Conservation (phyloP, 2,888 invertebrate genomes). For the Malthinus flaveolus region DNA sequence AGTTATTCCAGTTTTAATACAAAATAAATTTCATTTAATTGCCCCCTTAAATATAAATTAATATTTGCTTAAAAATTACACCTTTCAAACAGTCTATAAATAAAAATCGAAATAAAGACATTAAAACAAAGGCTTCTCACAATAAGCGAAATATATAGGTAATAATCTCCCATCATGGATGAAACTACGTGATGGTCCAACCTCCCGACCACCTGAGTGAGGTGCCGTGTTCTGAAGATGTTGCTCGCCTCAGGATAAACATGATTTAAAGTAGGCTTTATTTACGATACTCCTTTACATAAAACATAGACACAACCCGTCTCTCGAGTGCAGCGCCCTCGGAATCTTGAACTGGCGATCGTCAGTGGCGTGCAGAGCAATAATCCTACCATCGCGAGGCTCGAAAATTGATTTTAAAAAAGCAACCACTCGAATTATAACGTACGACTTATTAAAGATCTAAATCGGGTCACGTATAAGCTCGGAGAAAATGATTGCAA, state of each 20-base stretch:
- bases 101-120: constrained; percentile 53
- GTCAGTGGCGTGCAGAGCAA: constrained; percentile 46
- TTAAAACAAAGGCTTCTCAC: constrained; percentile 48
- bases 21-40: neutral
- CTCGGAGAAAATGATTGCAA: no score
- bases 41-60: constrained; percentile 6
- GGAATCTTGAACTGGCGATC: constrained; percentile 13
- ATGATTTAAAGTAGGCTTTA: constrained; percentile 53
- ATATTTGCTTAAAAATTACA: constrained; percentile 39
- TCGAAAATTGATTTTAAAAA: no score
- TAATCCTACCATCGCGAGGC: no score
- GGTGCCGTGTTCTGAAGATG: constrained; percentile 50
- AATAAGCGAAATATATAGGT: constrained; percentile 48
- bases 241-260: constrained; percentile 49
- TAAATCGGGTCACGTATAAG: no score
- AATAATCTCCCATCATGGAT: constrained; percentile 41
- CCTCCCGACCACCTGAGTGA: constrained; percentile 49
- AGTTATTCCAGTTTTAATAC: no score
- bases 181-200: constrained; percentile 36
- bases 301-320: constrained; percentile 52
- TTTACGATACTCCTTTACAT: constrained; percentile 53
- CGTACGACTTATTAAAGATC: no score
- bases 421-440: no score
- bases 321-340: constrained; percentile 50
- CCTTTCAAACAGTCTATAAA: constrained; percentile 46